Percentiles rank a stretch among this genome's conserved stretches.
These are phyloP conservation scores for Oligia strigilis DNA, from an alignment of 2,888 invertebrate genomes.

Conservation along the genomic window DNA sequence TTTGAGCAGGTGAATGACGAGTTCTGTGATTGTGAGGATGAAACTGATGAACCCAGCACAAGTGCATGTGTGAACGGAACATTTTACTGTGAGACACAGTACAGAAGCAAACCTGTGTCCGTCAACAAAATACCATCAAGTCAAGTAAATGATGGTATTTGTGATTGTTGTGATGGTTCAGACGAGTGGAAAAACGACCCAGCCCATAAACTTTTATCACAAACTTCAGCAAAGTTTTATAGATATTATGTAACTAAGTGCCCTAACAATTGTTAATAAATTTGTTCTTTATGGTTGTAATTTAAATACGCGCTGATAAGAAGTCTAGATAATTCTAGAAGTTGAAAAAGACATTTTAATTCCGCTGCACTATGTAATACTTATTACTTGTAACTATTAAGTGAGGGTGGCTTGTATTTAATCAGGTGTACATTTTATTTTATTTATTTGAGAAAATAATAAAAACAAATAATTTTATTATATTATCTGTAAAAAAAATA, in stretches of 20 bases:
- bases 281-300: constrained; percentile 25
- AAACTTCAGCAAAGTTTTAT: constrained; percentile 75
- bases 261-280: constrained; percentile 69
- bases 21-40: constrained; percentile 96
- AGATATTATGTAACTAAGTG: constrained; percentile 82
- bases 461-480: neutral
- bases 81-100: constrained; percentile 94
- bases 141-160: constrained; percentile 97
- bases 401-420: constrained; percentile 36
- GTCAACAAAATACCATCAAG: constrained; percentile 92
- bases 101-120: constrained; percentile 78
- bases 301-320: neutral
- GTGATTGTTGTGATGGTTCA: constrained; percentile 98
- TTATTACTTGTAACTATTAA: constrained; percentile 4
- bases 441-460: no score
- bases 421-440: constrained; percentile 57
- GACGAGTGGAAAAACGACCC: constrained; percentile 92
- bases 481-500: constrained; percentile 22
- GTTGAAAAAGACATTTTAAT: neutral
- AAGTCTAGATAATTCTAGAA: constrained; percentile 7
- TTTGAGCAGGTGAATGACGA: constrained; percentile 93
- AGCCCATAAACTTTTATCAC: constrained; percentile 77
- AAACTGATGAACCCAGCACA: constrained; percentile 95
- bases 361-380: constrained; percentile 2
- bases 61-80: constrained; percentile 96